A percentile compares a stretch with the other conserved stretches of the same genome.
Conservation (phyloP, 2,797 vertebrate genomes). For the Lagorchestes hirsutus region DNA sequence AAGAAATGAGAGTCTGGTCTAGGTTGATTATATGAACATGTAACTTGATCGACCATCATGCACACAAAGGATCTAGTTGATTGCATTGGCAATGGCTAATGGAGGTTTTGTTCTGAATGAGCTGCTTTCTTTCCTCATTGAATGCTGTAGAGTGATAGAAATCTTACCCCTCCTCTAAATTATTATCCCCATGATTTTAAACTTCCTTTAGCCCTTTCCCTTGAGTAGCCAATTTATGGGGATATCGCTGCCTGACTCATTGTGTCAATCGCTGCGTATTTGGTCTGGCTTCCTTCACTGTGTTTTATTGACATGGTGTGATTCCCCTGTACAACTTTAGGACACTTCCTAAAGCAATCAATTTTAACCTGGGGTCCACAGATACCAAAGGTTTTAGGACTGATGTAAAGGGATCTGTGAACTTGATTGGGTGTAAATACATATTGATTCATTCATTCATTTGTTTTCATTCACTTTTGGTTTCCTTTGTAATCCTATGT, state of each 20-base stretch:
- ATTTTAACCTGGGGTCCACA: background rate
- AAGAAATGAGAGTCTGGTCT: background rate
- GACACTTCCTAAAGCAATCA: constrained; percentile 29
- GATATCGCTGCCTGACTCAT: background rate
- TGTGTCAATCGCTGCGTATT: background rate
- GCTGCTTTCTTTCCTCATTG: constrained; percentile 25
- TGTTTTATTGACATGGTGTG: background rate
- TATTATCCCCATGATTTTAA: background rate
- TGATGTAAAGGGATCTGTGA: background rate
- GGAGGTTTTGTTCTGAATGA: background rate
- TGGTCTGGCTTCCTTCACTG: constrained; percentile 9
- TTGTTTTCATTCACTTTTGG: background rate
- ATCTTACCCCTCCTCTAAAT: background rate
- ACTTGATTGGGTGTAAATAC: background rate
- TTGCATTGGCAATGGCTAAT: background rate
- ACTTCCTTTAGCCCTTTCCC: background rate
- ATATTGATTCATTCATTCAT: background rate
- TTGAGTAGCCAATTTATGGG: background rate
- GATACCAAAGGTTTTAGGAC: background rate
- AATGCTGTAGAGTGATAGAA: background rate
- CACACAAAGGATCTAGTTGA: constrained; percentile 20
- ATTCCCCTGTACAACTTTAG: constrained; percentile 5
- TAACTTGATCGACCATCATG: background rate
- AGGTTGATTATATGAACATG: background rate
- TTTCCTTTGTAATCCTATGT: background rate